Percentiles rank a stretch among this genome's conserved stretches.
phyloP scores from a whole-genome alignment of 1,140 invertebrate species.

The Saccostrea glomerata region DNA sequence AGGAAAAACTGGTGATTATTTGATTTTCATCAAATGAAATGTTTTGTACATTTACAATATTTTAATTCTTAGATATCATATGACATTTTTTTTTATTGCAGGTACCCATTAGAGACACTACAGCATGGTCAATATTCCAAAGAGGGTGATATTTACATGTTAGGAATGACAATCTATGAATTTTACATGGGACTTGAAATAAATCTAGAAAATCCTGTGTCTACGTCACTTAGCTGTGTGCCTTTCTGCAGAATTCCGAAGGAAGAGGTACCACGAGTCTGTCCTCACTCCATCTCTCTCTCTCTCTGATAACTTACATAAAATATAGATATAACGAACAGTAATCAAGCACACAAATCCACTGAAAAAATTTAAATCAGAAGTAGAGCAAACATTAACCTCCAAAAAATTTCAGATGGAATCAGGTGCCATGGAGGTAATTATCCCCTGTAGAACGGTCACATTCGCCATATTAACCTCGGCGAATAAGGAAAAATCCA shows the following conservation, averaged over 20 bases:
- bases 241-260: slow-evolving; percentile 48
- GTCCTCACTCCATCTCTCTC: no score
- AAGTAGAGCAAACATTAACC: no score
- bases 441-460: no score
- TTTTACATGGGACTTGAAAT: slow-evolving; percentile 49
- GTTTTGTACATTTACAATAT: neutral
- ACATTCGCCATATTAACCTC: no score
- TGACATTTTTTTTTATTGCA: neutral
- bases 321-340: no score
- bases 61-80: neutral
- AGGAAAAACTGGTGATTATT: slow-evolving; percentile 39
- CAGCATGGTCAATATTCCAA: slow-evolving; percentile 52
- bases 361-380: no score
- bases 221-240: slow-evolving; percentile 28
- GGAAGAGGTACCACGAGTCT: neutral
- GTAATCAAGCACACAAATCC: no score
- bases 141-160: slow-evolving; percentile 53
- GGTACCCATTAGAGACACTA: slow-evolving; percentile 50
- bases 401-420: no score
- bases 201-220: slow-evolving; percentile 7
- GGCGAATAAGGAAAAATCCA: no score
- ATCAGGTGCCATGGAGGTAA: no score
- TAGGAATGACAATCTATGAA: slow-evolving; percentile 54
- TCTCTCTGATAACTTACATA: neutral
- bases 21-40: neutral